Base-by-base conservation (phyloP, 2,113 vertebrate genomes). In the Brachyhypopomus occidentalis region DNA sequence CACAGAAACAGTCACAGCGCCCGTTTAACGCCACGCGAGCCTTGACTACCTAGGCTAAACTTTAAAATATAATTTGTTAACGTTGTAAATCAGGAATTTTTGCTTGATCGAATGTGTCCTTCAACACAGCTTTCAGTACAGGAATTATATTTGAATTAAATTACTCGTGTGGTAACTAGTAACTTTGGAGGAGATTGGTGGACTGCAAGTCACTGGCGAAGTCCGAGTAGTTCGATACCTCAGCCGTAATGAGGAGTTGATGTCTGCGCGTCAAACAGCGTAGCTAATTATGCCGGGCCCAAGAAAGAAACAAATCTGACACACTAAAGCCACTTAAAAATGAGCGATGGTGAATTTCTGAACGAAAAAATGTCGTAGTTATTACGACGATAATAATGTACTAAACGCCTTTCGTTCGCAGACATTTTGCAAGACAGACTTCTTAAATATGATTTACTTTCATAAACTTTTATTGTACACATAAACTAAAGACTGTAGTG, bases 401-500 rank as follows among this genome's bases (percentile, higher is more conserved):
- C 59, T 82, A 81, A 84, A 67, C 41, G 17, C 83, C 59, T 23
- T 41, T 80, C 64, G 75, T 63, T 75, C 70, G 78, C 77, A 62
- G 55, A 45, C 75, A 79, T 62, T 67, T 74, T 84, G 73, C 70
- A 59, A 58, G 77, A 81, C 72, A 69, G 66, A 70, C 79, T 85
- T 62, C 82, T 81, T 71, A 85, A 84, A 87, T 87, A 66, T 27
- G 74, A 70, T 79, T 82, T 55, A 23, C 80, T 70, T 80, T 63
- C 56, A 59, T 82, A 81, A 84, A 85, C 79, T 56, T 80, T 85
- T 73, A 82, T 78, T 79, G 72, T 83, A 83, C 80, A 63, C 80
- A 80, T 36, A 83, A 80, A 74, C 59, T 72, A 9, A 77, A 73
- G 78, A 66, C 71, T 83, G 82, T 78, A 84, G 34, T 80, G 79